Conservation (phyloP, 2,888 invertebrate species). For the Eupithecia pulchellata region DNA sequence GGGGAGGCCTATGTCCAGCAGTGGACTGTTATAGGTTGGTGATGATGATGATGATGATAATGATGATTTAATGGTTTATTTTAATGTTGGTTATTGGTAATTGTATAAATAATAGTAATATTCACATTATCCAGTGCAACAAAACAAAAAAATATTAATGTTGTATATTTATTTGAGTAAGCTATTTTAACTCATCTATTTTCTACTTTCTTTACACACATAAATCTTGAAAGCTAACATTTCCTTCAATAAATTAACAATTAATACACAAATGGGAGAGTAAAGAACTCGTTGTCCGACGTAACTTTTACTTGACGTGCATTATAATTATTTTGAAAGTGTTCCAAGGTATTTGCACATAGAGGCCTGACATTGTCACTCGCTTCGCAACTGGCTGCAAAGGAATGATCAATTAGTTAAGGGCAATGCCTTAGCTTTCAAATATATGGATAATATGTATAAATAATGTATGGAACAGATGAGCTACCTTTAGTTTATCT, state of each 20-base stretch:
- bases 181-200: neutral
- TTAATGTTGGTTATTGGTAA: too few relatives aligned
- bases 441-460: too few relatives aligned
- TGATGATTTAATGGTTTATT: too few relatives aligned
- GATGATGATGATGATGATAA: too few relatives aligned
- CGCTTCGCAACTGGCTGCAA: constrained; percentile 20
- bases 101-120: too few relatives aligned
- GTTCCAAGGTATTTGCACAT: constrained; percentile 39
- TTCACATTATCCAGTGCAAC: neutral
- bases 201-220: neutral
- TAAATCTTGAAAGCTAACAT: neutral
- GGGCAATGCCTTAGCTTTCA: constrained; percentile 7
- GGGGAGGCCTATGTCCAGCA: too few relatives aligned
- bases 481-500: too few relatives aligned
- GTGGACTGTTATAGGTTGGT: too few relatives aligned
- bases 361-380: constrained; percentile 11
- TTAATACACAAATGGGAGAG: constrained; percentile 26
- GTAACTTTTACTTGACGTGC: constrained; percentile 35
- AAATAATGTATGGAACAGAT: too few relatives aligned
- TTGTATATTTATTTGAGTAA: neutral
- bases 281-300: constrained; percentile 30
- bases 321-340: constrained; percentile 40
- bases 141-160: neutral
- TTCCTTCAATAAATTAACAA: constrained; percentile 15
- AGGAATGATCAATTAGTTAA: constrained; percentile 21